A percentile compares a stretch with the other conserved stretches of the same genome.
Conservation (phyloP, 2,113 vertebrate species). For the Saguinus midas region DNA sequence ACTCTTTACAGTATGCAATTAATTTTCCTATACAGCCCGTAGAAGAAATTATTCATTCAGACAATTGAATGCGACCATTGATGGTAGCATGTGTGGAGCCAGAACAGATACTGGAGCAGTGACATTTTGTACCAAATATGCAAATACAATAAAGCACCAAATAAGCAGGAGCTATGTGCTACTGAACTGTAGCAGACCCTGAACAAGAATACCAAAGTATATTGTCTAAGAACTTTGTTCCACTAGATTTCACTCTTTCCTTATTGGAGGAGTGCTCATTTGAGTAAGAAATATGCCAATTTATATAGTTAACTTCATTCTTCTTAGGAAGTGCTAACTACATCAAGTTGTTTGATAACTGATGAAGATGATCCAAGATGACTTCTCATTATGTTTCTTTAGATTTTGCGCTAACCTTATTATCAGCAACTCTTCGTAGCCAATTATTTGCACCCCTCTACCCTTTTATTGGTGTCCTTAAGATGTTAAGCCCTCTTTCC, state of each 20-base stretch:
- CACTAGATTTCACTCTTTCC: background rate
- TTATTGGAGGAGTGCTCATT: background rate
- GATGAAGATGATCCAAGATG: background rate
- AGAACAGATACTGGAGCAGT: background rate
- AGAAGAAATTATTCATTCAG: constrained; percentile 56
- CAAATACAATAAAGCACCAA: background rate
- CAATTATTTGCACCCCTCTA: background rate
- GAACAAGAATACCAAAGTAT: background rate
- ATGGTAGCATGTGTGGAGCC: background rate
- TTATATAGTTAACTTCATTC: background rate
- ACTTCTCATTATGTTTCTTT: background rate
- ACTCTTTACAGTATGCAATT: constrained; percentile 37
- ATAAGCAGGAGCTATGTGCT: background rate
- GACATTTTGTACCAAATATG: constrained; percentile 50
- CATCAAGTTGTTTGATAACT: background rate
- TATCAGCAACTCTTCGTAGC: background rate
- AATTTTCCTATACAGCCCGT: constrained; percentile 20
- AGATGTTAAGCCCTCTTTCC: constrained; percentile 13
- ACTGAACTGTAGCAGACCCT: background rate
- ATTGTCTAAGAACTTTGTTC: background rate
- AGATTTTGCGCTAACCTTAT: background rate
- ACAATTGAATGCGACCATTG: constrained; percentile 27
- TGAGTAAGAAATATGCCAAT: background rate
- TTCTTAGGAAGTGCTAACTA: constrained; percentile 15
- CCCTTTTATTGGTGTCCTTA: background rate